Conservation (phyloP, 2,113 vertebrate species). For the Crocuta crocuta region DNA sequence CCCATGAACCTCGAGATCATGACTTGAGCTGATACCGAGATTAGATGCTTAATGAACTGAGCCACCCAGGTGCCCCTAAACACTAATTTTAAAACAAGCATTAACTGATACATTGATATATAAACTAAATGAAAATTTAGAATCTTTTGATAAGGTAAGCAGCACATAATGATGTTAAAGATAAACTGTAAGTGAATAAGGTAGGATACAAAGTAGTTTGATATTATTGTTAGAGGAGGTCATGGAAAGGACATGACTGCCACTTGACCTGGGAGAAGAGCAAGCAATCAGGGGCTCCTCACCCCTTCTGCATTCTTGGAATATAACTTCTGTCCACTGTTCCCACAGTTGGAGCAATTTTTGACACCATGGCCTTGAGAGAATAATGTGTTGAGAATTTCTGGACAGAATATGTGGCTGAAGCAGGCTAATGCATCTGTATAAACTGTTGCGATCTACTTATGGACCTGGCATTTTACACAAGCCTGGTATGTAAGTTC, state of each 20-base stretch:
- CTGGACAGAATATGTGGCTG: neutral
- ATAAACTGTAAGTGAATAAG: neutral
- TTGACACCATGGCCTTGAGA: neutral
- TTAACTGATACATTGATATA: neutral
- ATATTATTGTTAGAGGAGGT: neutral
- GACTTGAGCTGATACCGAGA: too few species aligned
- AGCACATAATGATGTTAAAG: neutral
- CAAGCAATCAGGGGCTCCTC: neutral
- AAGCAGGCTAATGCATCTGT: neutral
- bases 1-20: too few species aligned
- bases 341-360: neutral
- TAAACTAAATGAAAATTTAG: neutral
- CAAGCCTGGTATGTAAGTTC: neutral
- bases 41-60: too few species aligned
- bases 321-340: neutral
- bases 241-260: neutral
- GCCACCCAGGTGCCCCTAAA: neutral
- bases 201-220: neutral
- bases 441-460: neutral
- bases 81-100: neutral
- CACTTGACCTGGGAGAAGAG: neutral
- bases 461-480: neutral
- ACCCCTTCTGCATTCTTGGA: neutral
- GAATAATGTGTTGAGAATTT: neutral
- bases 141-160: neutral